phyloP scores from a whole-genome alignment of 2,888 invertebrate species.

The Agrotis segetum region DNA sequence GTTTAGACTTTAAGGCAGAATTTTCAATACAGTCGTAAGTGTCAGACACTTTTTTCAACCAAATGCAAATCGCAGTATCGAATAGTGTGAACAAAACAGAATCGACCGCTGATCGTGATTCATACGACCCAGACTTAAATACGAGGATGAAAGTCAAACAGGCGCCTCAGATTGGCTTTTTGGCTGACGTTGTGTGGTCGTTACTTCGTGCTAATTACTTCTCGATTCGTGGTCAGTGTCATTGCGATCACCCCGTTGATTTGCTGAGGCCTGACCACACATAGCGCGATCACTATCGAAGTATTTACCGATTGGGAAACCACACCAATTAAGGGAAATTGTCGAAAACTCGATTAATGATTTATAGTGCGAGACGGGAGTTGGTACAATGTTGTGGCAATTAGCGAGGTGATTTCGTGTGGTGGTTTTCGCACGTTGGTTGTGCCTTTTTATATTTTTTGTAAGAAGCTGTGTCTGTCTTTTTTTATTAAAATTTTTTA shows the following conservation, averaged over 20 bases:
- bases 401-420: slow-evolving; percentile 70
- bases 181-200: slow-evolving; percentile 80
- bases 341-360: slow-evolving; percentile 79
- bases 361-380: slow-evolving; percentile 77
- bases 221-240: slow-evolving; percentile 75
- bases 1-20: neutral
- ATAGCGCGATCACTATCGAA: slow-evolving; percentile 78
- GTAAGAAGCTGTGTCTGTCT: slow-evolving; percentile 49
- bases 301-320: slow-evolving; percentile 80
- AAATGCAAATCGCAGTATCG: slow-evolving; percentile 28
- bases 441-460: slow-evolving; percentile 43
- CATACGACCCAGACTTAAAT: slow-evolving; percentile 76
- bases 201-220: slow-evolving; percentile 77
- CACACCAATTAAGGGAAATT: slow-evolving; percentile 86
- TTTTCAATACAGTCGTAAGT: neutral
- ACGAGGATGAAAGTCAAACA: slow-evolving; percentile 78
- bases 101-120: slow-evolving; percentile 73
- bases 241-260: slow-evolving; percentile 80
- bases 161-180: slow-evolving; percentile 68
- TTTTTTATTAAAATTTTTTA: slow-evolving; percentile 35
- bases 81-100: slow-evolving; percentile 53
- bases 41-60: neutral
- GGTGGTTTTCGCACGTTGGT: slow-evolving; percentile 63
- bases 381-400: slow-evolving; percentile 73
- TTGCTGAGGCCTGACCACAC: slow-evolving; percentile 76